Conservation (phyloP, 2,113 vertebrate species). For the Laticauda laticaudata region DNA sequence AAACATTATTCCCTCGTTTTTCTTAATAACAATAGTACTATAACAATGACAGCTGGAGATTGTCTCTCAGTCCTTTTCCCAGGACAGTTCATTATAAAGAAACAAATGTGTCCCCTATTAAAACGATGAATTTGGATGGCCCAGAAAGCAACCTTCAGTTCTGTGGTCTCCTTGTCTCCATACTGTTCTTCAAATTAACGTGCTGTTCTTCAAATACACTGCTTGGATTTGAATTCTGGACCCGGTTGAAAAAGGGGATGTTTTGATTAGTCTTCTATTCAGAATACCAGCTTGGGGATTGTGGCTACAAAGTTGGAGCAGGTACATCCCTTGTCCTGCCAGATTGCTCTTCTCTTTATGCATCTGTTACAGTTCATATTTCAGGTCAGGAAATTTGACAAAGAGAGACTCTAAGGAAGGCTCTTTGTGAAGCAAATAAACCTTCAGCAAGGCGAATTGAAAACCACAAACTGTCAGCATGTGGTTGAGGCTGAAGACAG, state of each 20-base stretch:
- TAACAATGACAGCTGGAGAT: not conserved
- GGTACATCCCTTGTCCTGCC: not conserved
- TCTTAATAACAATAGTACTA: not conserved
- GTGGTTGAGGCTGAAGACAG: not conserved
- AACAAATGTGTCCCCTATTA: not conserved
- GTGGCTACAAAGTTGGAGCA: not conserved
- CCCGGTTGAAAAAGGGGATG: not conserved
- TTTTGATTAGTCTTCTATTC: not conserved
- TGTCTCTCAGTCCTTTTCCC: not conserved
- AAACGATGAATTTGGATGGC: not conserved
- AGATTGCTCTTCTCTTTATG: not conserved
- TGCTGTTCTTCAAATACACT: not conserved
- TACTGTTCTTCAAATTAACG: not conserved
- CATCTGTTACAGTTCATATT: not conserved
- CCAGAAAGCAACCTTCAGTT: not conserved
- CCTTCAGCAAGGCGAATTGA: constrained; percentile 19
- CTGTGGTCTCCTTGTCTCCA: not conserved
- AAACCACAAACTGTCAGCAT: constrained; percentile 12
- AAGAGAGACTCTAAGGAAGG: rapidly evolving
- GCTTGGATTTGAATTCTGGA: not conserved
- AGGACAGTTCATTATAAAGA: not conserved
- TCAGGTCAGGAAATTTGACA: not conserved
- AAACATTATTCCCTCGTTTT: not conserved
- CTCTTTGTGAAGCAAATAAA: constrained; percentile 31
- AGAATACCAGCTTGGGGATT: constrained; percentile 1